phyloP scores from a whole-genome alignment of 2,797 vertebrate species.

The Trachurus trachurus region DNA sequence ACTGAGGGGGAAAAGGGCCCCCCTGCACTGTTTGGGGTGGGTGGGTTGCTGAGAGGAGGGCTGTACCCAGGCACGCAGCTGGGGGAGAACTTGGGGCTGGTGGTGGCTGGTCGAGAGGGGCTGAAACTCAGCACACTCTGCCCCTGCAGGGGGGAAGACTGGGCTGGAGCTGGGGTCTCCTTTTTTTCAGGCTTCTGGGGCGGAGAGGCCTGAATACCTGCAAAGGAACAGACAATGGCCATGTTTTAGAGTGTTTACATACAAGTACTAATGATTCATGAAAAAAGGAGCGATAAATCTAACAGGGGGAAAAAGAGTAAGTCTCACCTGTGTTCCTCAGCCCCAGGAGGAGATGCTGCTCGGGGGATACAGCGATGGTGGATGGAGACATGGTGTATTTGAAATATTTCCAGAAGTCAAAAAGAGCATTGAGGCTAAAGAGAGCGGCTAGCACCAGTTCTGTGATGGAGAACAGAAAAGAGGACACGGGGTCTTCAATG shows the following conservation, averaged over 20 bases:
- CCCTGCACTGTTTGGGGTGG: constrained; percentile 80
- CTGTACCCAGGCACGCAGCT: constrained; percentile 90
- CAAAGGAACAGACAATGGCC: neutral
- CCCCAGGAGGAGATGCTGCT: constrained; percentile 91
- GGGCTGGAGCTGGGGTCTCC: constrained; percentile 83
- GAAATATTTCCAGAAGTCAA: constrained; percentile 98
- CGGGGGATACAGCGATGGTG: constrained; percentile 87
- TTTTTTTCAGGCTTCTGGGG: constrained; percentile 86
- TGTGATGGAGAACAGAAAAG: constrained; percentile 60
- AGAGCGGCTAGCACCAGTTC: constrained; percentile 91
- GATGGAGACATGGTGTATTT: constrained; percentile 93
- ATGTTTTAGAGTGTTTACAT: neutral
- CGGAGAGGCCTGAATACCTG: constrained; percentile 89
- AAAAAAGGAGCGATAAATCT: neutral
- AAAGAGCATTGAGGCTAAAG: constrained; percentile 95
- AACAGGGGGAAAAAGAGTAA: neutral
- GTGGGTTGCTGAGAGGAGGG: constrained; percentile 87
- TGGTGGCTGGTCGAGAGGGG: constrained; percentile 89
- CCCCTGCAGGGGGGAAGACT: constrained; percentile 90
- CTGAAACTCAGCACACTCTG: constrained; percentile 97
- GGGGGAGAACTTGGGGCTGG: constrained; percentile 92
- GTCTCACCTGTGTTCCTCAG: constrained; percentile 83
- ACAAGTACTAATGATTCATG: neutral
- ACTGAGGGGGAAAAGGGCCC: constrained; percentile 84
- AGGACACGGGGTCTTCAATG: neutral